Evolutionary conservation across 2,797 vertebrate genomes (phyloP).

Genomic region (Margarornis squamiger): DNA sequence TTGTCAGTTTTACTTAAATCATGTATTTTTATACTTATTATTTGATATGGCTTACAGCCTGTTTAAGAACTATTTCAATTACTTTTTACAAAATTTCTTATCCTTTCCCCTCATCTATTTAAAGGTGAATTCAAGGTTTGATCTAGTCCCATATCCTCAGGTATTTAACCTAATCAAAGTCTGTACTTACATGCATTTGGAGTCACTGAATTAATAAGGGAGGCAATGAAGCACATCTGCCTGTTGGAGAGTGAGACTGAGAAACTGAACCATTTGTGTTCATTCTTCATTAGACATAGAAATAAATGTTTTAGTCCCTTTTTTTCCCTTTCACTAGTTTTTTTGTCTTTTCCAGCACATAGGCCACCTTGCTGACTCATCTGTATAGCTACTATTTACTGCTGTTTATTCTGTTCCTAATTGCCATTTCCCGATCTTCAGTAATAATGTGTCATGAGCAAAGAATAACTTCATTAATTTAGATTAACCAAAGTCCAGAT

Average conservation of each 20-base stretch:
- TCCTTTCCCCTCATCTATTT: not conserved
- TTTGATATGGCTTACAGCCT: not conserved
- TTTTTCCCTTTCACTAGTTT: not conserved
- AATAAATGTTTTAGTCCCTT: not conserved
- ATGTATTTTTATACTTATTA: not conserved
- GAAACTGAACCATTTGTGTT: not conserved
- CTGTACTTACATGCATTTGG: not conserved
- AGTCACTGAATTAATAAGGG: not conserved
- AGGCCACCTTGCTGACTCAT: not conserved
- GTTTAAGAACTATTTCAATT: not conserved
- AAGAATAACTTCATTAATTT: constrained; percentile 57
- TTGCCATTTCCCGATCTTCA: not conserved
- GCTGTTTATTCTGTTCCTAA: not conserved
- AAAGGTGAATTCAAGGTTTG: not conserved
- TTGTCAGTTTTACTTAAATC: not conserved
- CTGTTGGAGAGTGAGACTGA: not conserved
- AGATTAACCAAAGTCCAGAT: constrained; percentile 34
- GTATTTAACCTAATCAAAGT: not conserved
- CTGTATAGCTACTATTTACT: not conserved
- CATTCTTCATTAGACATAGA: not conserved
- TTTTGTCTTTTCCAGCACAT: not conserved
- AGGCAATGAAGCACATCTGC: not conserved
- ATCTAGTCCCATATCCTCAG: not conserved
- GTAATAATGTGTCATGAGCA: constrained; percentile 26
- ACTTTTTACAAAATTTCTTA: not conserved